phyloP scores from a whole-genome alignment of 2,888 invertebrate species.

The Caenorhabditis sp. region DNA sequence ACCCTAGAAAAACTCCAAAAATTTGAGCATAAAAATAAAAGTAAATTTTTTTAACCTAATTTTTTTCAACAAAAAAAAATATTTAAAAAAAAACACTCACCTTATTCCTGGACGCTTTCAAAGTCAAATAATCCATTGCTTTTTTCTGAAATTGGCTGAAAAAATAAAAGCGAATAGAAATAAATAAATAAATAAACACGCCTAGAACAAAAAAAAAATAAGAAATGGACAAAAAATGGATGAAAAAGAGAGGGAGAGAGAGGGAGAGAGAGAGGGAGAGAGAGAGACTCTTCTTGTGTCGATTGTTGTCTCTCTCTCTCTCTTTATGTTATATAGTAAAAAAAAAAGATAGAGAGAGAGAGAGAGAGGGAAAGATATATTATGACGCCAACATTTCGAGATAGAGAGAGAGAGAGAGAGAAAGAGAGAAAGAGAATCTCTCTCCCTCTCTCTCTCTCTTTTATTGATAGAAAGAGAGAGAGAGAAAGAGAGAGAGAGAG shows the following conservation, averaged over 20 bases:
- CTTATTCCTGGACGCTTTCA: neutral
- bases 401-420: neutral
- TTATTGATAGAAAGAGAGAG: no score
- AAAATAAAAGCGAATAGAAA: no score
- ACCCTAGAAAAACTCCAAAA: no score
- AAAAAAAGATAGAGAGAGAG: slow-evolving; percentile 7
- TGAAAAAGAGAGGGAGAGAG: slow-evolving; percentile 15
- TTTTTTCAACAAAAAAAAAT: slow-evolving; percentile 4
- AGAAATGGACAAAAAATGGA: slow-evolving; percentile 2
- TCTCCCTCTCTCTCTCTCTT: no score
- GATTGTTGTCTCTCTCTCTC: slow-evolving; percentile 74
- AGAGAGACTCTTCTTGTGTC: slow-evolving; percentile 90
- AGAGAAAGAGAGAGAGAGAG: no score
- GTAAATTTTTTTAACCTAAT: no score
- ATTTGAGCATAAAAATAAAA: no score
- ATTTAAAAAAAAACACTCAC: neutral
- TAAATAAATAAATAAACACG: no score
- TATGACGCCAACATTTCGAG: no score
- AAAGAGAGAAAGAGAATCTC: slow-evolving; percentile 2
- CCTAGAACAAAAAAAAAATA: neutral
- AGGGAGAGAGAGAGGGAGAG: slow-evolving; percentile 11
- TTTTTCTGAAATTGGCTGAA: no score
- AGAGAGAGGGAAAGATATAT: slow-evolving; percentile 1
- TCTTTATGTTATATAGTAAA: slow-evolving; percentile 13
- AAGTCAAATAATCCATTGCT: no score